Evolutionary conservation across 2,888 invertebrate genomes (phyloP), one percentile per base, ranked within the genome.

Genomic region (Agrotis ipsilon): DNA sequence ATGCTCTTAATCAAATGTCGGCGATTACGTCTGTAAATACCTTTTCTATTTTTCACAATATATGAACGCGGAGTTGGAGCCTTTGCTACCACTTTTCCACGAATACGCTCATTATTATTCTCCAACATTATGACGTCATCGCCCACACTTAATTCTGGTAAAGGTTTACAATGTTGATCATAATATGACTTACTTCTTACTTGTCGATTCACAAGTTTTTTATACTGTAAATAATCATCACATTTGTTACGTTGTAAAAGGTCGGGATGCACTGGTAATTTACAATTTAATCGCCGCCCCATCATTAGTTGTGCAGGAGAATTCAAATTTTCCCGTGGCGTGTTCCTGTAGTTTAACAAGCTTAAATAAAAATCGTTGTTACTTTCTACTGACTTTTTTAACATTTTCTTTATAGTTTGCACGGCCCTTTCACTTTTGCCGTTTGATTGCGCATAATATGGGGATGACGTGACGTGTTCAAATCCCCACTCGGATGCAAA

Each of bases 261-360:
- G 18, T 46, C 46, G 13, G 49, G 51, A 51, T 51, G 51, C 13
- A 32, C 55, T n/a, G 55, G 55, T 32, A 32, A 13, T 32, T n/a
- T n/a, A 32, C 27, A 32, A 19, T 55, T 55, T 32, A 32, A 55
- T 9, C n/a, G 18, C n/a, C 55, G 5, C 2, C 55, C 55, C 55
- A 32, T 55, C 32, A 32, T 55, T n/a, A 55, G 5, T 13, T 11
- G 55, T 55, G 55, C 32, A 55, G 55, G 27, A 11, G 54, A 55
- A 55, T 55, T 55, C 18, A 55, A 27, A 55, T 55, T 54, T 27
- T 54, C 54, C 5, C 54, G 54, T 3, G 54, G 27, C 11, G 54
- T 54, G 27, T 27, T 54, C 2, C 54, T 11, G 1, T 55, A 32
- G 11, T 18, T 27, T 54, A 46, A 18, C 4, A 51, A 51, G 21